These are phyloP conservation scores for Limnephilus marmoratus DNA, from an alignment of 2,888 invertebrate genomes.

Conservation along the genomic window DNA sequence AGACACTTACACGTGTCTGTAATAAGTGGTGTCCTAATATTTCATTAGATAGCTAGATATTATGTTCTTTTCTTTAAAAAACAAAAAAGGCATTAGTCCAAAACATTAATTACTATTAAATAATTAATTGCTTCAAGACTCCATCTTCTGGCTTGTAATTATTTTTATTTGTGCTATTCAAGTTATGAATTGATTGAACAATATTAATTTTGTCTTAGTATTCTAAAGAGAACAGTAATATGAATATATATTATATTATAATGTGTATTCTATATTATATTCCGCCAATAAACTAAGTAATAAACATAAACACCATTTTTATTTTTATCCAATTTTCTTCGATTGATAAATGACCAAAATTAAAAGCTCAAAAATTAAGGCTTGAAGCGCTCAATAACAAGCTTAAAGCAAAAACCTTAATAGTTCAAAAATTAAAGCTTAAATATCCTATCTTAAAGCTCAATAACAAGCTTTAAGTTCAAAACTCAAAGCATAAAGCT, in stretches of 20 bases:
- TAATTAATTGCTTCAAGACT: background rate
- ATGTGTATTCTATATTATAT: slow-evolving; percentile 29
- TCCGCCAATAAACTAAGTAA: slow-evolving; percentile 45
- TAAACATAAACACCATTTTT: background rate
- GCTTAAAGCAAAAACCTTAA: too few species aligned
- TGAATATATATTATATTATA: slow-evolving; percentile 13
- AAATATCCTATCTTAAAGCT: too few species aligned
- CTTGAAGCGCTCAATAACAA: too few species aligned
- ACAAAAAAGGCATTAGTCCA: background rate
- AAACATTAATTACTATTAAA: background rate
- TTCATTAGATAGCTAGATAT: background rate
- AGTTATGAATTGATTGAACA: background rate
- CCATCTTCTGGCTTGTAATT: background rate
- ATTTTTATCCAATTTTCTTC: background rate
- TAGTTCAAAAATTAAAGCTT: too few species aligned
- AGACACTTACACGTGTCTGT: background rate
- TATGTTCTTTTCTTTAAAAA: background rate
- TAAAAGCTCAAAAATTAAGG: too few species aligned
- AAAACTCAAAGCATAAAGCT: too few species aligned
- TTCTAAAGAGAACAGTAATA: slow-evolving; percentile 34
- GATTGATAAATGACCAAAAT: too few species aligned
- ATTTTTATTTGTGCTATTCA: slow-evolving; percentile 17
- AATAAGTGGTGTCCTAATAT: background rate
- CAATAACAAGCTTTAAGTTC: too few species aligned
- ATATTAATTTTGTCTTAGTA: background rate